These are phyloP conservation scores for Sebastes baramenuke DNA, from an alignment of 2,797 vertebrate species.

Conservation along the genomic window DNA sequence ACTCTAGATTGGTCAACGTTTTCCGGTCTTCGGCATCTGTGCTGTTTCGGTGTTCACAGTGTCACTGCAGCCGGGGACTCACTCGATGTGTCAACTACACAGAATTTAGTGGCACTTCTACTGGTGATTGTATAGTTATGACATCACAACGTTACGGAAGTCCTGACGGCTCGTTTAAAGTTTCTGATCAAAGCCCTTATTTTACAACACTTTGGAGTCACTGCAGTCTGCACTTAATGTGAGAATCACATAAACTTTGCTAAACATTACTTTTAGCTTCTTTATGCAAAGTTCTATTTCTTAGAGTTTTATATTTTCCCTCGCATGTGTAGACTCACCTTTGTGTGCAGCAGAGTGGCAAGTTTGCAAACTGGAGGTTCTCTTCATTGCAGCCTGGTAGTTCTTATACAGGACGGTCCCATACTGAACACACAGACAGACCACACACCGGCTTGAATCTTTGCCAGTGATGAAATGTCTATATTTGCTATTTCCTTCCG, in stretches of 20 bases:
- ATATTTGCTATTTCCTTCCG: neutral
- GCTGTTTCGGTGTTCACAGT: too few species aligned
- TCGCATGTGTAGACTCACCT: slow-evolving; percentile 25
- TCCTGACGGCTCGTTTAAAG: too few species aligned
- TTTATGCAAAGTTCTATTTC: too few species aligned
- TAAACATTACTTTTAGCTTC: neutral
- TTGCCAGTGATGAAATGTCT: neutral
- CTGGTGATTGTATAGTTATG: too few species aligned
- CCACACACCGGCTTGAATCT: neutral
- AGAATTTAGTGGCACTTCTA: too few species aligned
- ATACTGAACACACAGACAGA: slow-evolving; percentile 78
- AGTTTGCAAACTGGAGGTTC: slow-evolving; percentile 58
- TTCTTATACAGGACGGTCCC: slow-evolving; percentile 86
- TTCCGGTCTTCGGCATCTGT: too few species aligned
- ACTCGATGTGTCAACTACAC: too few species aligned
- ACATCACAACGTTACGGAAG: too few species aligned
- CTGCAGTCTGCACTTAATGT: neutral
- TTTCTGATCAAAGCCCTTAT: neutral
- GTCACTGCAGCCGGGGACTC: too few species aligned
- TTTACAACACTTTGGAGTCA: neutral
- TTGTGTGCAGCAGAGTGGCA: slow-evolving; percentile 19
- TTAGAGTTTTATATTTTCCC: too few species aligned
- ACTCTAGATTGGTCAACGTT: too few species aligned
- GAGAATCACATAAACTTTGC: neutral
- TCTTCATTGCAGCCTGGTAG: slow-evolving; percentile 85